phyloP scores from a whole-genome alignment of 2,888 invertebrate species.

The Dusona sp. region DNA sequence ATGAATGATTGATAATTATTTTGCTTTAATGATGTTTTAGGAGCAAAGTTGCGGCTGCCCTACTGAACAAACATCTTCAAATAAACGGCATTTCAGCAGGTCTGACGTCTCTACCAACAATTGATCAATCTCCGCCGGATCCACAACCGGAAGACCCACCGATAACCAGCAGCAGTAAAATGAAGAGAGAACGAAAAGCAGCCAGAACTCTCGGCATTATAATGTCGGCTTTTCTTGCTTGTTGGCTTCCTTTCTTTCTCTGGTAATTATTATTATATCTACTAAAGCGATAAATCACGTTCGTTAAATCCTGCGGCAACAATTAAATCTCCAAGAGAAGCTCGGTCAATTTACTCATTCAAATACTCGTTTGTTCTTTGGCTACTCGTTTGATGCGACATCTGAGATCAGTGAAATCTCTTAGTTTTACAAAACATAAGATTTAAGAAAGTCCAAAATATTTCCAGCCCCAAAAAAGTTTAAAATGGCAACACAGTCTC shows the following conservation, averaged over 20 bases:
- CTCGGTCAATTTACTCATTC: neutral
- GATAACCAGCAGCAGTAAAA: constrained; percentile 91
- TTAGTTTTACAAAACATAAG: neutral
- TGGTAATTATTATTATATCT: constrained; percentile 88
- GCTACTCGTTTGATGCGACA: neutral
- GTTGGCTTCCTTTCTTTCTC: constrained; percentile 98
- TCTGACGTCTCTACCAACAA: constrained; percentile 85
- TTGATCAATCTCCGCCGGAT: constrained; percentile 81
- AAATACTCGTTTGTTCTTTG: neutral
- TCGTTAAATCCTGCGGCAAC: neutral
- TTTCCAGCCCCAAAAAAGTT: neutral
- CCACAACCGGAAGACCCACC: constrained; percentile 86
- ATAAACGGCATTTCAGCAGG: constrained; percentile 94
- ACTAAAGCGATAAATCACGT: constrained; percentile 13
- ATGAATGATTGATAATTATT: neutral
- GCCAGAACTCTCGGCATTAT: constrained; percentile 98
- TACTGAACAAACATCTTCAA: constrained; percentile 94
- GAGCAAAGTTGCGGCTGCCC: constrained; percentile 94
- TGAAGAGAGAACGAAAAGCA: constrained; percentile 95
- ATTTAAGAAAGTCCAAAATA: neutral
- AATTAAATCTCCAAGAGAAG: neutral
- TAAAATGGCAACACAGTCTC: neutral
- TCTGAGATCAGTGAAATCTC: neutral
- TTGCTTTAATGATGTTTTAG: constrained; percentile 85
- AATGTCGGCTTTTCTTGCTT: constrained; percentile 97